These are phyloP conservation scores for Drosophila guanche DNA, from an alignment of 1,140 invertebrate species.

Conservation along the genomic window DNA sequence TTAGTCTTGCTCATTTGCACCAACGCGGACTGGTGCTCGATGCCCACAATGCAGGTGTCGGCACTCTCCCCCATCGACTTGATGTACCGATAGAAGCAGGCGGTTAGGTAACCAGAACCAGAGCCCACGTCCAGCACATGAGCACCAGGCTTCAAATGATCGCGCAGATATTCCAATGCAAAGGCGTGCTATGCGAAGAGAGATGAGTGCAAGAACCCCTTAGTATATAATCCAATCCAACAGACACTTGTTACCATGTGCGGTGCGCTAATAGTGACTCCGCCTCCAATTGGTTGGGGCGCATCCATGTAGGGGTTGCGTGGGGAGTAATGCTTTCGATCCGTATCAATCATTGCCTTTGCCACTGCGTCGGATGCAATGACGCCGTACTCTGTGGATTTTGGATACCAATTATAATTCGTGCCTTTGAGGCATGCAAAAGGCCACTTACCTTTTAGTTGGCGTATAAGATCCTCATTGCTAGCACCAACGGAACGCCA, in stretches of 20 bases:
- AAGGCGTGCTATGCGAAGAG: constrained; percentile 89
- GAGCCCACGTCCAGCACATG: constrained; percentile 97
- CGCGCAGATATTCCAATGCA: constrained; percentile 94
- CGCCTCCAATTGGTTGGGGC: constrained; percentile 94
- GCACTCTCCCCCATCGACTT: constrained; percentile 84
- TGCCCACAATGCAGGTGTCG: constrained; percentile 90
- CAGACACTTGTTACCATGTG: constrained; percentile 92
- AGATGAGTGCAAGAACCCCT: background rate
- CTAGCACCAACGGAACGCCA: constrained; percentile 93
- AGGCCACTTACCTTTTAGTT: constrained; percentile 89
- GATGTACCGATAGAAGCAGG: constrained; percentile 91
- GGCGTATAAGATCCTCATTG: constrained; percentile 93
- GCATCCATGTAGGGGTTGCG: constrained; percentile 92
- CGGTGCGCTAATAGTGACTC: constrained; percentile 98
- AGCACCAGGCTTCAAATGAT: constrained; percentile 91
- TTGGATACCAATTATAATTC: constrained; percentile 37
- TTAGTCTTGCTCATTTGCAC: constrained; percentile 90
- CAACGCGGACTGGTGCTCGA: constrained; percentile 96
- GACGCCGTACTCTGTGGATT: constrained; percentile 91
- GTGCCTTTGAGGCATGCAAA: background rate
- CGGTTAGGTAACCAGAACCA: constrained; percentile 97
- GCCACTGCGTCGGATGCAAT: constrained; percentile 92
- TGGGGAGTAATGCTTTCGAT: constrained; percentile 89
- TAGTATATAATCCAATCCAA: background rate
- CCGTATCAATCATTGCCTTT: constrained; percentile 92